phyloP scores from a whole-genome alignment of 2,797 vertebrate genomes.

The Aselliscus stoliczkanus region DNA sequence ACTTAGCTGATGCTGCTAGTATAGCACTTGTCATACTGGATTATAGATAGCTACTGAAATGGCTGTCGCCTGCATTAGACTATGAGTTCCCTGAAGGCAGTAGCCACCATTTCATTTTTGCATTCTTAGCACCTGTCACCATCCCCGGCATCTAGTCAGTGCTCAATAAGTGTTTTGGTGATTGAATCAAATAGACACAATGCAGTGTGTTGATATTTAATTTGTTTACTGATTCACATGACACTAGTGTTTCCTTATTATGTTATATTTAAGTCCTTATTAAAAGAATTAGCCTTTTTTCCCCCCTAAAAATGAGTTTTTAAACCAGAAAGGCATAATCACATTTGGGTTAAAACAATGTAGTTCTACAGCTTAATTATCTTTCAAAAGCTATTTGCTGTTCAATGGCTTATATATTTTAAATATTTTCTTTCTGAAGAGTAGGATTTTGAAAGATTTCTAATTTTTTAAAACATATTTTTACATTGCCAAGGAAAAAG shows the following conservation, averaged over 20 bases:
- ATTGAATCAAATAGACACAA: constrained; percentile 30
- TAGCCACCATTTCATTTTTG: constrained; percentile 8
- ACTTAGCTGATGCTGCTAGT: not conserved
- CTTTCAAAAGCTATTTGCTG: not conserved
- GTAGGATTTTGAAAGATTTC: not conserved
- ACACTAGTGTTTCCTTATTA: not conserved
- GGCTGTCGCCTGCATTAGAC: constrained; percentile 8
- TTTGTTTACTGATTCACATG: not conserved
- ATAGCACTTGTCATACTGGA: not conserved
- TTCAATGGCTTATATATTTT: not conserved
- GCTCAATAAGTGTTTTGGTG: not conserved
- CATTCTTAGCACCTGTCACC: constrained; percentile 33
- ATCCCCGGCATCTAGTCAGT: not conserved
- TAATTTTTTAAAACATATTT: not conserved
- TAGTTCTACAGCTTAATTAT: constrained; percentile 7
- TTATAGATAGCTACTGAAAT: not conserved
- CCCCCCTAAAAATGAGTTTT: not conserved
- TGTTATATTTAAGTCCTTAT: not conserved
- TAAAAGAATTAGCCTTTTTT: not conserved
- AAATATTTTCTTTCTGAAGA: constrained; percentile 26
- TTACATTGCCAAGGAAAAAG: not conserved
- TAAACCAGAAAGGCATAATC: constrained; percentile 33
- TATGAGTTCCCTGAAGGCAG: constrained; percentile 21
- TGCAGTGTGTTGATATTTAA: constrained; percentile 1
- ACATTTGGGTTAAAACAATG: constrained; percentile 23